Evolutionary conservation across 2,113 vertebrate species (phyloP), one percentile per base, ranked within the genome.

Genomic region (Rafetus swinhoei): DNA sequence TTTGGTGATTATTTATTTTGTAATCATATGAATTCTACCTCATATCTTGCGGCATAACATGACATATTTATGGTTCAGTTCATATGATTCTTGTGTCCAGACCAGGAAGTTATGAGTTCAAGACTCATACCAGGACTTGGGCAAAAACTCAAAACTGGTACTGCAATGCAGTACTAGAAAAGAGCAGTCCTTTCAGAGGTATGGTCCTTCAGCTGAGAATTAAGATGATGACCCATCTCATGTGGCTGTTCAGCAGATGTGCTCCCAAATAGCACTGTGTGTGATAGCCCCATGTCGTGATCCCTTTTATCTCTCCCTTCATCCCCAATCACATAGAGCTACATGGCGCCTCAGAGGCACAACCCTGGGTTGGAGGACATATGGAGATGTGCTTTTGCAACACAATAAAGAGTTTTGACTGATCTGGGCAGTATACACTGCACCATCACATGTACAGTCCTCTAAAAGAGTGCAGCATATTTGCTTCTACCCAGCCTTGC

Each of bases 231-330:
- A 82, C 93, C 94, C 97, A 91, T 91, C 86, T 92, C 76, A 21
- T 95, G 32, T 29, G 81, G 32, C 69, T 55, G 65, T 90, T 94
- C 86, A 65, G 86, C 81, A 81, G 85, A 96, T 93, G 79, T 82
- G 59, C 53, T 92, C 96, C 93, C 92, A 82, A 95, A 74, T 6
- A 1, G 86, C 45, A 45, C 45, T 45, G 91, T 0, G 0, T 54
- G 39, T 60, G 82, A 93, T 81, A 95, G 91, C 86, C 93, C 29
- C 90, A 21, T 92, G 91, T 86, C 90, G 87, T 86, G 95, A 94
- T 95, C 94, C 93, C 74, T 90, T 97, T 96, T 95, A 93, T 81
- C 69, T 97, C 89, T 81, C 90, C 90, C 94, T 91, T 93, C 95
- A 74, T 94, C 94, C 90, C 93, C 65, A 86, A 94, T 93, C 86